These are phyloP conservation scores for Helogale parvula DNA, from an alignment of 2,113 vertebrate species.

Conservation along the genomic window DNA sequence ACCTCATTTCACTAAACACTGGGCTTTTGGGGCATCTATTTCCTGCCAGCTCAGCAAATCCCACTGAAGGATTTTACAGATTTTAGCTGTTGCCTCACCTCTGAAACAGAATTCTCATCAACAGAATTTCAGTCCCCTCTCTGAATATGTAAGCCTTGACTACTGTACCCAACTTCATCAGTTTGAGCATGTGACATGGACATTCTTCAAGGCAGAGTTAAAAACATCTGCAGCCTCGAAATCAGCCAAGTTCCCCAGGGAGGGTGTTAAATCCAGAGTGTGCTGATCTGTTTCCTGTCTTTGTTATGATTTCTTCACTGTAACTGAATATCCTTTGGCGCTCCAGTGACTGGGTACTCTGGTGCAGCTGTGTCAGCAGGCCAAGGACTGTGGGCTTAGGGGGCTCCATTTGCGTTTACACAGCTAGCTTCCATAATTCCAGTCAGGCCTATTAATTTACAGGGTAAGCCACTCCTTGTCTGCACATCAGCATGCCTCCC, in stretches of 20 bases:
- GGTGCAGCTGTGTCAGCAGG: constrained; percentile 93
- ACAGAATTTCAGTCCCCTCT: constrained; percentile 23
- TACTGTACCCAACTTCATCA: constrained; percentile 21
- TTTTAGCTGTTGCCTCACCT: not conserved
- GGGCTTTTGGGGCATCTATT: not conserved
- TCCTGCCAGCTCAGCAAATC: not conserved
- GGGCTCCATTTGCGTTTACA: constrained; percentile 20
- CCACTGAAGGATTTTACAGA: not conserved
- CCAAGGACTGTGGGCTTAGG: constrained; percentile 74
- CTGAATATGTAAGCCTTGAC: constrained; percentile 31
- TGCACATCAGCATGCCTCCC: rapidly evolving
- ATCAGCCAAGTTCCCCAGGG: constrained; percentile 80
- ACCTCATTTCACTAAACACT: not conserved
- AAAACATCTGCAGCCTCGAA: constrained; percentile 88
- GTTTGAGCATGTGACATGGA: constrained; percentile 55
- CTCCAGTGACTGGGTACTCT: constrained; percentile 77
- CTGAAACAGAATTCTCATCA: not conserved
- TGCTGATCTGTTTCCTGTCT: constrained; percentile 95
- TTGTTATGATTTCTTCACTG: constrained; percentile 94
- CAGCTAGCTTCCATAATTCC: constrained; percentile 55
- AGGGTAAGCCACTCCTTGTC: constrained; percentile 54
- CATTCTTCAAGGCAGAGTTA: constrained; percentile 80
- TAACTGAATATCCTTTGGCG: constrained; percentile 86
- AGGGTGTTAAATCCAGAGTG: constrained; percentile 87
- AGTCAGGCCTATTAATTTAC: constrained; percentile 56